Evolutionary conservation across 2,888 invertebrate species (phyloP), one percentile per base, ranked within the genome.

Genomic region (Melieria crassipennis): DNA sequence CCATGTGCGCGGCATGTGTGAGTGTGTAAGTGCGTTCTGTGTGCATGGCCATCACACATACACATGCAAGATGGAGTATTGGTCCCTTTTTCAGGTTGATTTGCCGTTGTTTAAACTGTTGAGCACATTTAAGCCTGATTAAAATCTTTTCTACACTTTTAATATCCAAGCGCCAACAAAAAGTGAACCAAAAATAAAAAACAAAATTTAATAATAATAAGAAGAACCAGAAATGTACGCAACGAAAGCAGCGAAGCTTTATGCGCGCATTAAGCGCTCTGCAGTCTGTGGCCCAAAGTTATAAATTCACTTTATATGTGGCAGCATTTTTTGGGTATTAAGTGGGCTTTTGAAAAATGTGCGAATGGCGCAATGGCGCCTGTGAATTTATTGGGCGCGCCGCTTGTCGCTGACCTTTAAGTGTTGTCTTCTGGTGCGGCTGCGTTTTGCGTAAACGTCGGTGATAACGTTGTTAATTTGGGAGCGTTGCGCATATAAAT

Each of bases 331-430:
- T 67, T 52, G 67, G 60, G 43, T 67, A 60, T 67, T 61, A 67
- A 61, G 60, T 67, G 67, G 67, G 61, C 30, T 50, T 67, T 60
- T 52, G 67, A 60, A 67, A 67, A 67, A 61, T 61, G 67, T 60
- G 60, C 43, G 58, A 60, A 67, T 67, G 30, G 30, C 30, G 30
- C 1, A 30, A 30, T 30, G 30, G 30, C 30, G 30, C 30, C 30
- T 2, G 60, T 60, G 52, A 61, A 67, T 61, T 67, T 67, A 67
- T 67, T 58, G 43, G 48, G 43, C 7, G 42, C 60, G 52, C 7
- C 60, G 46, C 46, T 61, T 67, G 52, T 45, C 60, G 50, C 48
- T 58, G 47, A 66, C 48, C 48, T 58, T 30, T 30, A 30, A 30
- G 30, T 30, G 30, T 30, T 30, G 30, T 30, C 30, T 30, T 30